These are phyloP conservation scores for Zhuqinia jingwanae DNA, from an alignment of 2,888 invertebrate species.

Conservation along the genomic window DNA sequence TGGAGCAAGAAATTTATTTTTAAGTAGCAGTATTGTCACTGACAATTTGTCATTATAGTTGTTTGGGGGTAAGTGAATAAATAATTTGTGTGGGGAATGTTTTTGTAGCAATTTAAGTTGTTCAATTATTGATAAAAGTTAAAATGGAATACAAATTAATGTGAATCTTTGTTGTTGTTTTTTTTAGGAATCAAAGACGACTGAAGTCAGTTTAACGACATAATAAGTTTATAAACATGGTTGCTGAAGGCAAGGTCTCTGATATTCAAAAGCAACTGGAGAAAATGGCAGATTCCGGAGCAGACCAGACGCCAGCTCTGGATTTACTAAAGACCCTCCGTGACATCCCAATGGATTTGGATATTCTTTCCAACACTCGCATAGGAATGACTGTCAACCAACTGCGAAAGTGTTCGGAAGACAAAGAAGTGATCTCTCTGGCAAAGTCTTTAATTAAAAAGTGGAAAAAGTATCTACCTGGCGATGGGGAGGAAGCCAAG, in stretches of 20 bases:
- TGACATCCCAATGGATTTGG: constrained; percentile 94
- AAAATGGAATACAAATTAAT: too few relatives aligned
- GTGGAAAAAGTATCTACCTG: constrained; percentile 95
- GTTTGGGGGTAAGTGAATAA: too few relatives aligned
- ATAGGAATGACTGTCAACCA: constrained; percentile 99
- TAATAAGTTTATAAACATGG: too few relatives aligned
- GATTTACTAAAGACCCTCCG: constrained; percentile 94
- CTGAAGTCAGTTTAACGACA: too few relatives aligned
- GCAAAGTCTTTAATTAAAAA: constrained; percentile 98
- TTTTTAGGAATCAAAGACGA: too few relatives aligned
- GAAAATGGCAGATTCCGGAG: constrained; percentile 95
- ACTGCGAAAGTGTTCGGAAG: constrained; percentile 95
- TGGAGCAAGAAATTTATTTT: too few relatives aligned
- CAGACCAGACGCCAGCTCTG: constrained; percentile 94
- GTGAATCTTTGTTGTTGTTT: too few relatives aligned
- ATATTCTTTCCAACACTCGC: constrained; percentile 96
- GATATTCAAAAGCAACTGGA: constrained; percentile 95
- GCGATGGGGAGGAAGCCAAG: constrained; percentile 71
- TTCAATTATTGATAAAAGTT: too few relatives aligned
- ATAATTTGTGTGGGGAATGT: too few relatives aligned
- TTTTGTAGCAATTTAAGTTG: too few relatives aligned
- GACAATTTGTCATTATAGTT: too few relatives aligned
- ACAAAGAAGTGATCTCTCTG: constrained; percentile 96
- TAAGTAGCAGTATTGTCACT: too few relatives aligned
- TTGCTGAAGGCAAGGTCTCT: constrained; percentile 73